phyloP scores from a whole-genome alignment of 2,113 vertebrate species.

The Ctenodactylus gundi region DNA sequence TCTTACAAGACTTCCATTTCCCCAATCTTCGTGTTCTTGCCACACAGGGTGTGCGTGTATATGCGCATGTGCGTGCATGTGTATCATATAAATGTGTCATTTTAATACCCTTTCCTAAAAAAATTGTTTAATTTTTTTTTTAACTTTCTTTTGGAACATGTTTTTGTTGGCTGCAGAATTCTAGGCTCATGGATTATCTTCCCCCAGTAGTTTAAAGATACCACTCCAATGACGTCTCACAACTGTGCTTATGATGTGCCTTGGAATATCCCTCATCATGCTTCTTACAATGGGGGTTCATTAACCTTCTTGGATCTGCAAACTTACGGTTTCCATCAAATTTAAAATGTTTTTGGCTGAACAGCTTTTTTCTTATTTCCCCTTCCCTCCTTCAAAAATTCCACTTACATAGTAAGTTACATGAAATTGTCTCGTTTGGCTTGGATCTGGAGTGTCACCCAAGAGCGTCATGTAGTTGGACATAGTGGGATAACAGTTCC shows the following conservation, averaged over 20 bases:
- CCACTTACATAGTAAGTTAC: neutral
- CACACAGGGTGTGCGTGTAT: neutral
- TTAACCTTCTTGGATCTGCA: neutral
- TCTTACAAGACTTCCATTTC: neutral
- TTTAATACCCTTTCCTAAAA: conserved; percentile 14
- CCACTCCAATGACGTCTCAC: neutral
- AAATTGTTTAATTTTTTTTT: neutral
- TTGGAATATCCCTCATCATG: neutral
- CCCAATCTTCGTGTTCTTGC: neutral
- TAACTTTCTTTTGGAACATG: neutral
- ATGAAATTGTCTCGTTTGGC: neutral
- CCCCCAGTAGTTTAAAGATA: neutral
- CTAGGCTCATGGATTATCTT: neutral
- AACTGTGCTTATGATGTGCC: neutral
- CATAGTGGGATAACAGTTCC: too few species aligned
- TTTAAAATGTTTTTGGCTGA: neutral
- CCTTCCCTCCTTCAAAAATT: neutral
- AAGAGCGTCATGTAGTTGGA: too few species aligned
- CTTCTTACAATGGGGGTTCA: neutral
- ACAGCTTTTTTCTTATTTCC: neutral
- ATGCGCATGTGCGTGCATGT: too few species aligned
- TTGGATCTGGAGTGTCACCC: too few species aligned
- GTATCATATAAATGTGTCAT: neutral
- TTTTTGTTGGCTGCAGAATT: neutral
- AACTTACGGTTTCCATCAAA: neutral